Evolutionary conservation across 1,140 invertebrate species (phyloP), one percentile per base, ranked within the genome.

Genomic region (Hesperophylax magnus): DNA sequence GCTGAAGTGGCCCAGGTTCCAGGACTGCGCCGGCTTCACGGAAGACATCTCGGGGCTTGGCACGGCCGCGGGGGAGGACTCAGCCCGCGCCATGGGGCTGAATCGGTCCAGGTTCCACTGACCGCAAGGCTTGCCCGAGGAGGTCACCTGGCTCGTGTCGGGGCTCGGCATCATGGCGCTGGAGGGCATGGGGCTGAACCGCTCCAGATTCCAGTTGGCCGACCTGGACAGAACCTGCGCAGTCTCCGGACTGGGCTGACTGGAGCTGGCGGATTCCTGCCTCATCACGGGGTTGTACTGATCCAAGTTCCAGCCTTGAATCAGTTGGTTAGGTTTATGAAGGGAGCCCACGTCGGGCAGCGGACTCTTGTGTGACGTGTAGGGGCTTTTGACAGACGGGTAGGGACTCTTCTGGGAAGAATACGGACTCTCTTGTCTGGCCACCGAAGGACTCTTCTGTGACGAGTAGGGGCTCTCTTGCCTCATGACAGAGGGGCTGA

Each of bases 201-300:
- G 87, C 20, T 87, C 89, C 4, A 88, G 85, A 74, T 89, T 89
- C 89, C 89, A 90, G 34, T 89, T 71, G 87, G 87, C 15, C 87
- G 82, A 15, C 88, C 89, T 53, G 85, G 83, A 79, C 77, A 88
- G 88, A 8, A 87, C 86, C 27, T 85, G 89, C 88, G 81, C 88
- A 88, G n/a, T 88, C 89, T 90, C 89, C n/a, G 89, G 89, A 79
- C 89, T 90, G 17, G 89, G 89, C 82, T 90, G 89, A 17, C 88
- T 88, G 6, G 89, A 90, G 75, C 89, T 89, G 1, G 88, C 89
- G 2, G 71, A 75, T 79, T 88, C 89, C 79, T 89, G 89, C n/a
- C 88, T 88, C 24, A 88, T 88, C 72, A 88, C 89, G 0, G 89
- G 89, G 80, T 88, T 90, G 74, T 81, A 84, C 56, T 80, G 81